These are phyloP conservation scores for Hemibagrus guttatus DNA, from an alignment of 2,797 vertebrate species.

Conservation along the genomic window DNA sequence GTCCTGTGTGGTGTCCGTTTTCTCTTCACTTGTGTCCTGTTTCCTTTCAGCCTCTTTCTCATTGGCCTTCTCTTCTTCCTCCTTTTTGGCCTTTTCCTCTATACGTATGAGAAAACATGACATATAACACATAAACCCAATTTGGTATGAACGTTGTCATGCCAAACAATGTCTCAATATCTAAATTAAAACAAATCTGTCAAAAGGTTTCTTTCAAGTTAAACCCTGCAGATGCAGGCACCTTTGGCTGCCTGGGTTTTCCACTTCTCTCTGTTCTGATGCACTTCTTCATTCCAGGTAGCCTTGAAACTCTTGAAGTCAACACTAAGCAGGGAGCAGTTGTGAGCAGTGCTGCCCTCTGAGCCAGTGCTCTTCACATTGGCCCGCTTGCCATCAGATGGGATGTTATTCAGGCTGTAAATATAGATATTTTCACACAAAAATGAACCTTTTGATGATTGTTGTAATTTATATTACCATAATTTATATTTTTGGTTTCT, in stretches of 20 bases:
- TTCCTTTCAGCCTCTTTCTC: slow-evolving; percentile 39
- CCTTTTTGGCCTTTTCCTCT: slow-evolving; percentile 23
- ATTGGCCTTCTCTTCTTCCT: slow-evolving; percentile 42
- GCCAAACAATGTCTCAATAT: neutral
- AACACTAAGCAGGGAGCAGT: slow-evolving; percentile 80
- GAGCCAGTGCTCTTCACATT: slow-evolving; percentile 83
- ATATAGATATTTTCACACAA: neutral
- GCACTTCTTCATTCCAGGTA: slow-evolving; percentile 88
- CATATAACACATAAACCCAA: neutral
- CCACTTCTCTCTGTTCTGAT: slow-evolving; percentile 89
- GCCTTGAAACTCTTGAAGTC: slow-evolving; percentile 86
- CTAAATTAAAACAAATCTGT: neutral
- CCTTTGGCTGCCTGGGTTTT: slow-evolving; percentile 76
- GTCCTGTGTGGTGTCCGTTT: slow-evolving; percentile 27
- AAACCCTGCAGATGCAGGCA: neutral
- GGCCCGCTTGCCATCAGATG: slow-evolving; percentile 79
- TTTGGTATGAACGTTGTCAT: neutral
- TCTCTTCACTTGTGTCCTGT: slow-evolving; percentile 26
- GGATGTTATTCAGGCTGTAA: slow-evolving; percentile 83
- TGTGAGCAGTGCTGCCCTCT: slow-evolving; percentile 80
- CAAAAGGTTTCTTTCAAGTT: neutral
- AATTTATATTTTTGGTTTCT: neutral
- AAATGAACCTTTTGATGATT: neutral
- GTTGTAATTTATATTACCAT: too few species aligned
- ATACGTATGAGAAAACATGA: slow-evolving; percentile 53